Base-by-base conservation (phyloP, 2,888 invertebrate species). In the Hofmannophila pseudospretella region DNA sequence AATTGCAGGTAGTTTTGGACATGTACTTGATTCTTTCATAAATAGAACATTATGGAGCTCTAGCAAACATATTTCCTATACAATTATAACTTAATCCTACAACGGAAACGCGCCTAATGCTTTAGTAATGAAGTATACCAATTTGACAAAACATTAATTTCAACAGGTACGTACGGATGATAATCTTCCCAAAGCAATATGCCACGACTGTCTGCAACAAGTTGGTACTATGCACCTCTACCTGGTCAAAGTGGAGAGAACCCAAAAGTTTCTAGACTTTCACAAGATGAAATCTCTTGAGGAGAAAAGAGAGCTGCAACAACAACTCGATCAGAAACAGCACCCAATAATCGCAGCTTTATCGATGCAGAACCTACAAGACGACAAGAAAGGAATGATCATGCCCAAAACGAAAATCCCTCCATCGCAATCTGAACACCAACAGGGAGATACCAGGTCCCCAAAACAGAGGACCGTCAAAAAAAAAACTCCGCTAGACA, bases 181-280 rank as follows among this genome's bases (percentile, higher is more conserved):
- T 48, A 66, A 49, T 33, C 72, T 86, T 12, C 86, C 86, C 13
- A 86, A 86, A 64, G 86, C 86, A 50, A 85, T 86, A 61, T 86
- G 86, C 53, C 86, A 86, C 55, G 85, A 85, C 32, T 86, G 86
- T 42, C 58, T 85, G 20, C 81, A 81, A 51, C 84, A 85, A 63
- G 67, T 86, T n/a, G 57, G 70, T 12, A 54, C 63, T 8, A 55
- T 82, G 42, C 70, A 86, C 44, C 56, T 82, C 5, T 86, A 84
- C 42, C 39, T 76, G 4, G 74, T 85, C 4, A 82, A 85, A 67
- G 84, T 86, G 1, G 84, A 82, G 27, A 85, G 76, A 54, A 84
- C 84, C 3, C 85, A 86, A 67, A 84, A 78, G 39, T 85, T 85
- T 50, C 55, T 86, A 25, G 72, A 80, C 34, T 84, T 81, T 48